Base-by-base conservation (phyloP, 2,797 vertebrate species). In the Sphaeramia orbicularis region DNA sequence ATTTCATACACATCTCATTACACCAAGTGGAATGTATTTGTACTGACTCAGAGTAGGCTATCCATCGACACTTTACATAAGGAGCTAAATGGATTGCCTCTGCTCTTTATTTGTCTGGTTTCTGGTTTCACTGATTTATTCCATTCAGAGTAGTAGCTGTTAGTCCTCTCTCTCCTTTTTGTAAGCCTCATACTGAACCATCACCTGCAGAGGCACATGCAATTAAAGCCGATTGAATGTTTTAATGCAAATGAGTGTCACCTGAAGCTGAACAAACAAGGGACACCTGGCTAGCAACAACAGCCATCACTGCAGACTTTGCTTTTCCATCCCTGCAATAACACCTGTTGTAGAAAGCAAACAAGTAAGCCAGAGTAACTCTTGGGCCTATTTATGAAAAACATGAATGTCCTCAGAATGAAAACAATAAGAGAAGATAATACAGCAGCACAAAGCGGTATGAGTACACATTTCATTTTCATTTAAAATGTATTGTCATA, bases 241-340 rank as follows among this genome's bases (percentile, higher is more conserved):
- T 86, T 91, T 83, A 89, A 89, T 89, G 91, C 85, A 81, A 65
- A 85, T 58, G 61, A 82, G 83, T 56, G 60, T 89, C 88, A 91
- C 89, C 90, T 91, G 90, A 87, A 83, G 88, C 87, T 83, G 85
- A 89, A 88, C 88, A 92, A 92, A 92, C 88, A 85, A 71, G 72
- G 60, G 62, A 86, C 91, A 91, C 89, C 91, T 91, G 91, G 86
- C 63, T 88, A 82, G 90, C 88, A 91, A 89, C 88, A 69, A 27
- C 85, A 76, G 80, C 52, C 81, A 56, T 82, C 73, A 5, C 65
- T 64, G 43, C 75, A 65, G 71, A 67, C 63, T 61, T 67, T 49
- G 19, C 41, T 44, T 65, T 68, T 66, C 62, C 70, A 45, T 65
- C 68, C 9, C 51, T 19, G 53, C 59, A 52, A 18, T 32, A 55